Base-by-base conservation (phyloP, 2,113 vertebrate species). In the Tyrannus savana region DNA sequence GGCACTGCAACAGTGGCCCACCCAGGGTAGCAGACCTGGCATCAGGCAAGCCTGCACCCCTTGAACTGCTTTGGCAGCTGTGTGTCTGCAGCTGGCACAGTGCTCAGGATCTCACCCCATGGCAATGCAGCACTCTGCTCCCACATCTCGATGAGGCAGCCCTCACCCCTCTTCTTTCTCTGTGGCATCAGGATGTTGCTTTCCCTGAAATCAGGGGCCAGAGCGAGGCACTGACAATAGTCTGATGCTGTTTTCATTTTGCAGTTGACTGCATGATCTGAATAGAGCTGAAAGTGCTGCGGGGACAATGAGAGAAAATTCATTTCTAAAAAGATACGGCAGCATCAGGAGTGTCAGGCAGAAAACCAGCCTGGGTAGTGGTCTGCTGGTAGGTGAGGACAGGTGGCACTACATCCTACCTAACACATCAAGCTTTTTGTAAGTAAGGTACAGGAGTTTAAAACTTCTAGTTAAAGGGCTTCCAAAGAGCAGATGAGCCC, bases 221-320 rank as follows among this genome's bases (percentile, higher is more conserved):
- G 87, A 85, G 60, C 0, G 3, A 91, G 63, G 59, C 41, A n/a
- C 5, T 10, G 6, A 85, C 88, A 85, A 74, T 35, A 64, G 59
- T 64, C 80, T 50, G 80, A 84, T 42, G 39, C 77, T 41, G 33
- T 87, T 95, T 95, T 95, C 84, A 83, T 94, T 93, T 93, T 97
- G 93, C 95, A 92, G 79, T 85, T 71, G 77, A 80, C 80, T 92
- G 89, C 83, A 92, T 95, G 58, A 81, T 86, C 82, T 95, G 93
- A 95, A 97, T 89, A 86, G 87, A 71, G 39, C 82, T 37, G 82
- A 76, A 55, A 67, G 75, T 3, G 6, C 59, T 35, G 41, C 1
- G 1, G 42, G 33, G 68, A 85, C 81, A 93, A 77, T 14, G 75
- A 85, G 50, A 28, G 8, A 93, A 95, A 95, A 91, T 77, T 77